Percentiles rank a stretch among this genome's conserved stretches.
These are phyloP conservation scores for Silurus aristotelis DNA, from an alignment of 2,797 vertebrate genomes.

Conservation along the genomic window DNA sequence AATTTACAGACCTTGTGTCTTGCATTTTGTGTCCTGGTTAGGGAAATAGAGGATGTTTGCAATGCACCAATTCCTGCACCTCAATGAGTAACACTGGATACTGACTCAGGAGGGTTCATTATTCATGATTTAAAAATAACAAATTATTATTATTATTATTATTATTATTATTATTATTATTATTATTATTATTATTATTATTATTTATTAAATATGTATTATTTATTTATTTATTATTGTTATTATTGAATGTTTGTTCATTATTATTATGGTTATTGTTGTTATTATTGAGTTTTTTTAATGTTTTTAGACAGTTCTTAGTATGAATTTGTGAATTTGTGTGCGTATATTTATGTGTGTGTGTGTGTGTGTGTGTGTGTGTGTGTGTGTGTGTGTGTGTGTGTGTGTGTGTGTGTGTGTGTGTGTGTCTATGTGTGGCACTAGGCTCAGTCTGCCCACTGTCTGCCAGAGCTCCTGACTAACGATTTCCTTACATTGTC, in stretches of 20 bases:
- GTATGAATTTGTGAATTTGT: neutral
- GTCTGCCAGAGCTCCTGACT: conserved; percentile 66
- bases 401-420: conserved; percentile 13
- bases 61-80: neutral
- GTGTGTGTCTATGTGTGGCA: conserved; percentile 15
- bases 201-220: too few relatives aligned
- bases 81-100: too few relatives aligned
- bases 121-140: too few relatives aligned
- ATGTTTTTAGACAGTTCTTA: neutral
- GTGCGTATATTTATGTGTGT: too few relatives aligned
- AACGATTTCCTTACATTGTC: conserved; percentile 80
- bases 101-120: too few relatives aligned
- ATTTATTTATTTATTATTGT: too few relatives aligned
- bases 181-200: too few relatives aligned
- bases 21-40: neutral
- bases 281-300: too few relatives aligned
- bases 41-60: neutral
- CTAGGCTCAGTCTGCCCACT: conserved; percentile 33
- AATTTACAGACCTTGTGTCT: neutral
- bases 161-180: too few relatives aligned
- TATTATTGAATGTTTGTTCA: too few relatives aligned
- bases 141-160: too few relatives aligned
- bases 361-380: neutral
- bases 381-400: neutral
- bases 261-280: too few relatives aligned